phyloP scores from a whole-genome alignment of 2,888 invertebrate species.

The Luperina testacea region DNA sequence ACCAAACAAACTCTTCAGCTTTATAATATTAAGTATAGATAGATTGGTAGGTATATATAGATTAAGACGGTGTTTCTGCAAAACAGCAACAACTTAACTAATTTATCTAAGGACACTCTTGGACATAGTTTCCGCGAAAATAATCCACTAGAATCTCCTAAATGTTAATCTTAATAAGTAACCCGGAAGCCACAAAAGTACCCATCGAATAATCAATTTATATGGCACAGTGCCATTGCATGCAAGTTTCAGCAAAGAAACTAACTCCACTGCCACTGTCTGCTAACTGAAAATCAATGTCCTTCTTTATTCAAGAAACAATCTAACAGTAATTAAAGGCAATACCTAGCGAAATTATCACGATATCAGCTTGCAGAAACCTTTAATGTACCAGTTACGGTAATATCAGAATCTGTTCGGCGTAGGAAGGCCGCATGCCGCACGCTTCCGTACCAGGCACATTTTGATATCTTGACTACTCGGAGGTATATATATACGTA shows the following conservation, averaged over 20 bases:
- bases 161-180: constrained; percentile 23
- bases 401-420: constrained; percentile 43
- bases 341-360: constrained; percentile 47
- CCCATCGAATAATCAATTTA: constrained; percentile 45
- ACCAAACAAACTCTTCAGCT: no score
- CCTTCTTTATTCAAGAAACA: constrained; percentile 42
- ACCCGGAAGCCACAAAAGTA: constrained; percentile 12
- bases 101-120: not conserved
- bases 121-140: not conserved
- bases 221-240: constrained; percentile 65
- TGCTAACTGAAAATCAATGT: constrained; percentile 62
- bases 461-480: constrained; percentile 61
- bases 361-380: constrained; percentile 53
- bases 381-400: constrained; percentile 62
- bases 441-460: constrained; percentile 68
- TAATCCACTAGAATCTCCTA: not conserved
- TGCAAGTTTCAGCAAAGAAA: constrained; percentile 51
- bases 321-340: constrained; percentile 62
- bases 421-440: constrained; percentile 59
- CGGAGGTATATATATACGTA: constrained; percentile 22
- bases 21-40: not conserved
- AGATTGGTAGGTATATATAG: not conserved
- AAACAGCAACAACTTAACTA: constrained; percentile 4
- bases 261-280: constrained; percentile 18
- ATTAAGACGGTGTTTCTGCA: not conserved